These are phyloP conservation scores for Tanypteryx hageni DNA, from an alignment of 2,888 invertebrate genomes.

Conservation along the genomic window DNA sequence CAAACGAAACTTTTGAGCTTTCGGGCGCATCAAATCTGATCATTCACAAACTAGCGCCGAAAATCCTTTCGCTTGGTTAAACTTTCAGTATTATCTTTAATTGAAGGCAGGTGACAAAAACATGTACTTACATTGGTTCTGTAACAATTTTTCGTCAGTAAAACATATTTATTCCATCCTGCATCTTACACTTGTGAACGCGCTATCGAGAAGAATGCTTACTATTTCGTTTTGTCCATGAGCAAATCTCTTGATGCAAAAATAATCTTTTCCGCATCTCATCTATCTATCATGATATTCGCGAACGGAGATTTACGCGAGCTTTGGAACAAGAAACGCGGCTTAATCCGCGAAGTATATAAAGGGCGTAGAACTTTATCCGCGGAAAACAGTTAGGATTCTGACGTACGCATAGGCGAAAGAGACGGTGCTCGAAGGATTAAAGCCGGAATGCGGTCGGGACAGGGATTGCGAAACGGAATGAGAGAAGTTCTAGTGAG, in stretches of 20 bases:
- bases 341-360: background rate
- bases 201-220: too few species aligned
- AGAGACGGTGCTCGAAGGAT: background rate
- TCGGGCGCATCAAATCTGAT: too few species aligned
- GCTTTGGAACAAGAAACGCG: background rate
- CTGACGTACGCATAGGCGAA: conserved; percentile 14
- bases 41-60: too few species aligned
- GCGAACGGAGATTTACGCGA: background rate
- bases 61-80: too few species aligned
- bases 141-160: too few species aligned
- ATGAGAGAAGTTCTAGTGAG: background rate
- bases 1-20: too few species aligned
- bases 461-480: background rate
- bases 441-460: background rate
- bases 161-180: too few species aligned
- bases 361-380: background rate
- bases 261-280: background rate
- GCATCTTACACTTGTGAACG: too few species aligned
- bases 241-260: background rate
- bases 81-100: too few species aligned
- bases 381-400: conserved; percentile 18
- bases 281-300: background rate
- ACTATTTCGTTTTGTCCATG: background rate
- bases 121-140: too few species aligned
- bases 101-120: too few species aligned